Evolutionary conservation across 2,113 vertebrate species (phyloP), one percentile per base, ranked within the genome.

Genomic region (Ibidorhyncha struthersii): DNA sequence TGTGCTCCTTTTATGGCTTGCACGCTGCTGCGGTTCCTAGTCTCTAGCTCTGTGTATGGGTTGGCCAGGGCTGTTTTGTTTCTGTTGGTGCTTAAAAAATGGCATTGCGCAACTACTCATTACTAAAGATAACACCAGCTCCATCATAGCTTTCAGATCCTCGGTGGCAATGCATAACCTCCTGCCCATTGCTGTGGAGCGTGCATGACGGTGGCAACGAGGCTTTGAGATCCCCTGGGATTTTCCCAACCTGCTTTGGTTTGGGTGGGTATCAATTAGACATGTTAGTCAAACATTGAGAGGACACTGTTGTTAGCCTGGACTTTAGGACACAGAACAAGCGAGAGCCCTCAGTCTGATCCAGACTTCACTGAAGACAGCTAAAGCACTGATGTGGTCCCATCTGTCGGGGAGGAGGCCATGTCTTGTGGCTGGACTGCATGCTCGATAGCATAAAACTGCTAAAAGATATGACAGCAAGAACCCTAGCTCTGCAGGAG

Each of bases 181-280:
- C 19, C 26, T 38, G 25, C 29, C 41, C 2, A 0, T 36, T 36
- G 26, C 30, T 61, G n/a, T 27, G 45, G 45, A 53, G 26, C 2
- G 0, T 16, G 5, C 12, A 12, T 23, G 25, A 26, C 2, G 3
- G 38, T 32, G 76, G 38, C 27, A 32, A 16, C 0, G 3, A 45
- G 26, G 25, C 14, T 72, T 41, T 55, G 38, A 59, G 15, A n/a
- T 79, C 19, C 36, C 25, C 38, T 50, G 41, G 27, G 66, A 14
- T 93, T 58, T 65, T 49, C 36, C 30, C n/a, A 53, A 14, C 29
- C 14, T 12, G 0, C 40, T 66, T 23, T 34, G 13, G 4, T 47
- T 52, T 0, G 1, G 27, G 23, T 41, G 32, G 43, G 3, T 8
- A 27, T 59, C 25, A 11, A 4, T 38, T 38, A 30, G 20, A 21